Conservation (phyloP, 2,797 vertebrate species). For the Kryptolebias ocellatus region DNA sequence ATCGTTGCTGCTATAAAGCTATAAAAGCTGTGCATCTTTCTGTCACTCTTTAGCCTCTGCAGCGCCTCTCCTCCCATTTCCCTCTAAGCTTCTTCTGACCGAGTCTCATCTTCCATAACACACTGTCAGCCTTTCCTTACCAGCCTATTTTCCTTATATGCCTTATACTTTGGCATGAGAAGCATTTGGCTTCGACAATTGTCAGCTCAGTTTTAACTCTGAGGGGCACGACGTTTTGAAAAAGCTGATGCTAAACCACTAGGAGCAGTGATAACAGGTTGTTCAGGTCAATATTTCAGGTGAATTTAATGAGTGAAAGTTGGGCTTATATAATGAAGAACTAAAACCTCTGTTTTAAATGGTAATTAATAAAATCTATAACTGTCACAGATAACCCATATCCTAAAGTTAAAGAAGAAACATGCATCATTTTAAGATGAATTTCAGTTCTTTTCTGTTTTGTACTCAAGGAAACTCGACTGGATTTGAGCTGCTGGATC, state of each 20-base stretch:
- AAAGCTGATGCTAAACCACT: slow-evolving; percentile 43
- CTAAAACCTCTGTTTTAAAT: no score
- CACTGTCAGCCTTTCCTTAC: slow-evolving; percentile 53
- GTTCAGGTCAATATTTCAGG: slow-evolving; percentile 28
- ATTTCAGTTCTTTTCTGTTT: no score
- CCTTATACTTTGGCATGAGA: slow-evolving; percentile 38
- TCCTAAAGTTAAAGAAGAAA: no score
- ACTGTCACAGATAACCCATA: no score
- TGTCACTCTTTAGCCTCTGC: slow-evolving; percentile 37
- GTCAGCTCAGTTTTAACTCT: slow-evolving; percentile 41
- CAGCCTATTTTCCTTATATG: slow-evolving; percentile 26
- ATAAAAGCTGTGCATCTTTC: slow-evolving; percentile 25
- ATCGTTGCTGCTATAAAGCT: slow-evolving; percentile 43
- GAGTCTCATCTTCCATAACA: slow-evolving; percentile 44
- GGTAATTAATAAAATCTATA: no score
- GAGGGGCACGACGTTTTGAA: slow-evolving; percentile 42
- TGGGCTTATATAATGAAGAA: background rate
- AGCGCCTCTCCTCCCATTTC: slow-evolving; percentile 30
- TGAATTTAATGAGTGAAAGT: slow-evolving; percentile 26
- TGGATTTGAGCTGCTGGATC: no score
- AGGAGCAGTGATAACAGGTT: slow-evolving; percentile 17
- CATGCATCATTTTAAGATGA: no score
- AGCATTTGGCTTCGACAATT: slow-evolving; percentile 46
- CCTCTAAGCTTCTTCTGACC: slow-evolving; percentile 22
- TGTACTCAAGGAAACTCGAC: no score